Conservation (phyloP, 92 coral and sea anemone genomes). For the Heliopora coerulea region DNA sequence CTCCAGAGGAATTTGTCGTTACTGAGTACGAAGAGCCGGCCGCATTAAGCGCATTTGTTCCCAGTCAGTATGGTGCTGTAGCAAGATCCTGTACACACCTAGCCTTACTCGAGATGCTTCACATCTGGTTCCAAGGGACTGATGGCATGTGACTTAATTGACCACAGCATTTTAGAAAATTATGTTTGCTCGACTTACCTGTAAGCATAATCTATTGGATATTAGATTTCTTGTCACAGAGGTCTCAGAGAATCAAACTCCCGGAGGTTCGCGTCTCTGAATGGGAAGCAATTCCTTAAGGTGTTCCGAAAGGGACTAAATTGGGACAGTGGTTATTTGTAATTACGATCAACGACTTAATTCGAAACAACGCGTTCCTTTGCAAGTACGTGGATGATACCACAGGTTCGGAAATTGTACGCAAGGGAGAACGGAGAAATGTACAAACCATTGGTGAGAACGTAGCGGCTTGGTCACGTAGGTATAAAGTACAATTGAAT, state of each 20-base stretch:
- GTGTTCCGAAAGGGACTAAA: not conserved
- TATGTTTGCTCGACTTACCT: too few species aligned
- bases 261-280: not conserved
- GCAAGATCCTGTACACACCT: not conserved
- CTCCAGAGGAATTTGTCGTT: not conserved
- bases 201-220: too few species aligned
- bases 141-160: too few species aligned
- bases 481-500: too few species aligned
- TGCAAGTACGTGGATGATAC: too few species aligned
- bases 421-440: too few species aligned
- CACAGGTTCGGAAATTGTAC: too few species aligned
- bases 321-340: constrained; percentile 5
- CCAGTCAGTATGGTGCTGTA: constrained; percentile 2
- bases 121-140: not conserved
- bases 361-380: too few species aligned
- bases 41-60: not conserved
- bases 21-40: not conserved
- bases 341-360: not conserved
- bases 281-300: not conserved
- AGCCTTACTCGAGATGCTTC: too few species aligned
- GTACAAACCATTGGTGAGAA: too few species aligned
- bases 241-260: constrained; percentile 8
- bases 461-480: too few species aligned
- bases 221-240: not conserved
- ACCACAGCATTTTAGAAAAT: too few species aligned